Base-by-base conservation (phyloP, 2,113 vertebrate genomes). In the Tenrec ecaudatus region DNA sequence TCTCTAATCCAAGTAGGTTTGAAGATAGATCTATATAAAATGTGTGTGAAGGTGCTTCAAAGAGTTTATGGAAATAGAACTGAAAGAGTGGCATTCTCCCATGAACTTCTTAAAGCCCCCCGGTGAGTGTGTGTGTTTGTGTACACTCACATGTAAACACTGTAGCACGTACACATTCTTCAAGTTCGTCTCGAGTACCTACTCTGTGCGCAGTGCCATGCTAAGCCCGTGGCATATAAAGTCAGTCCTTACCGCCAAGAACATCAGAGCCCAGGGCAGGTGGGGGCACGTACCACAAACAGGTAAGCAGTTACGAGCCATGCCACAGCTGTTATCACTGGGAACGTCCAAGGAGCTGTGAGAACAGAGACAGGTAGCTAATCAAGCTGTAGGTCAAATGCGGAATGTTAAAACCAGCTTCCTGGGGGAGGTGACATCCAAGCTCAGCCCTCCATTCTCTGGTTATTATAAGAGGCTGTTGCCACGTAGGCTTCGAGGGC, bases 301-400 rank as follows among this genome's bases (percentile, higher is more conserved):
- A 79, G 3, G 14, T 53, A 5, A 53, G 40, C 79, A 10, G 6
- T 81, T 22, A 25, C 15, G 11, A 2, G 5, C 1, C 1, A 2
- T 1, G 12, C 29, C 53, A 2, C 3, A 47, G 27, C 3, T 7
- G 1, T 62, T 25, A 9, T 19, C 0, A 1, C 60, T 29, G 27
- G 29, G 6, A n/a, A 33, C 4, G 31, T 8, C 0, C 33, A 40
- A 40, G 31, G 29, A 76, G 38, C 57, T 71, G 0, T 25, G n/a
- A 58, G 6, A 29, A 53, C 12, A 64, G 71, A 88, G 57, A 84
- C 62, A 25, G 14, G 36, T 43, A 12, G 20, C 22, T 36, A 43
- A 0, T n/a, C 86, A 60, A 57, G 15, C 58, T 14, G 3, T 1
- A 10, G 6, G 6, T 43, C 76, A 38, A 33, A 36, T 0, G 29